Evolutionary conservation across 92 coral and sea anemone genomes (phyloP), one percentile per base, ranked within the genome.

Genomic region (Epizoanthus scotinus): DNA sequence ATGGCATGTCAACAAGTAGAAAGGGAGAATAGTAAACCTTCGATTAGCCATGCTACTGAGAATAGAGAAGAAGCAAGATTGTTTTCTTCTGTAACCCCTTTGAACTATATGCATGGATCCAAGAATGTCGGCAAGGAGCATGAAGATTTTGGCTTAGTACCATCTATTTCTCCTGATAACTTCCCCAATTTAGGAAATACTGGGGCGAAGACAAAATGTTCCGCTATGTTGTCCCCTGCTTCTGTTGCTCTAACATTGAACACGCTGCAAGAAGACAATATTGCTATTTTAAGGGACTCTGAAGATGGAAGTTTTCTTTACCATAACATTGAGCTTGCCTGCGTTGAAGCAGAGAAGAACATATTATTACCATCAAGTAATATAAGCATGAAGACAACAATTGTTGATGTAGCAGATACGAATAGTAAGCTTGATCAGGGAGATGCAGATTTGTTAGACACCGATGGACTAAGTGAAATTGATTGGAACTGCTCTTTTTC

Each of bases 341-440:
- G 81, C 53, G 54, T 75, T 40, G 69, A 36, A 75, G 81, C 81
- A 75, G 81, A 75, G 53, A 59, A 22, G 49, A 75, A 75, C 42
- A 3, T 75, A 14, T 64, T 22, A 15, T 64, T 47, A 64, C 47
- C 70, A 2, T 5, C n/a, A n/a, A 27, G 70, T 29, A 40, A 14
- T 64, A 24, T 8, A 59, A 75, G 40, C 13, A 25, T 15, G 10
- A 63, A 75, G 12, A 60, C 42, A 15, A 58, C 69, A n/a, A 4
- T 5, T 12, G 40, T 59, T 36, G 42, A 28, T 65, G 25, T 21
- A 18, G 58, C 44, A 47, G 19, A 5, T 53, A 25, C 3, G 15
- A 14, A 17, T 3, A 22, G 27, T 64, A 21, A 28, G 44, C 4
- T 15, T 71, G 44, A 64, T 4, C 70, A 64, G 17, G 29, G 60